A percentile compares a stretch with the other conserved stretches of the same genome.
These are phyloP conservation scores for Nomada fabriciana DNA, from an alignment of 2,888 invertebrate species.

Conservation along the genomic window DNA sequence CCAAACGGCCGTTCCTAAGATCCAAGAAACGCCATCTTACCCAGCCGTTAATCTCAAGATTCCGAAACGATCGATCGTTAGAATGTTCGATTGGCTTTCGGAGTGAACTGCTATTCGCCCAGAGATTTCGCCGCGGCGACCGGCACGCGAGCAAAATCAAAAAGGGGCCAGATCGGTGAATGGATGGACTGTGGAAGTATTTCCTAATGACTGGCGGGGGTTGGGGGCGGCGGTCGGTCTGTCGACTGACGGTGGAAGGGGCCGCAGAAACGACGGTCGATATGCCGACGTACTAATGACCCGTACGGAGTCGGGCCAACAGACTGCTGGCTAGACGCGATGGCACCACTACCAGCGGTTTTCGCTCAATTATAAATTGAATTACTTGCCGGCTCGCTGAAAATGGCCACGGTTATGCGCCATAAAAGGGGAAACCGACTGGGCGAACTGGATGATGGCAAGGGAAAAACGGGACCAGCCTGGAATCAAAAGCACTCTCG, in stretches of 20 bases:
- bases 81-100: slow-evolving; percentile 11
- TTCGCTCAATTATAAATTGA: slow-evolving; percentile 83
- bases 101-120: neutral
- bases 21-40: slow-evolving; percentile 11
- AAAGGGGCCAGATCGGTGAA: slow-evolving; percentile 70
- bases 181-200: slow-evolving; percentile 80
- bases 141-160: slow-evolving; percentile 51
- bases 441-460: slow-evolving; percentile 47
- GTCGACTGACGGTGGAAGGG: slow-evolving; percentile 42
- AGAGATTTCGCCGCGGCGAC: neutral
- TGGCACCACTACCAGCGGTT: slow-evolving; percentile 80
- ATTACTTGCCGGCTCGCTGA: slow-evolving; percentile 75
- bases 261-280: slow-evolving; percentile 77
- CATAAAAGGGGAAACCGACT: slow-evolving; percentile 70
- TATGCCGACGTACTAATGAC: slow-evolving; percentile 83
- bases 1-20: neutral
- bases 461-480: slow-evolving; percentile 21
- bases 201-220: slow-evolving; percentile 80
- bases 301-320: slow-evolving; percentile 80
- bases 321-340: slow-evolving; percentile 82
- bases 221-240: slow-evolving; percentile 51
- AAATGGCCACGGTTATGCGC: slow-evolving; percentile 75
- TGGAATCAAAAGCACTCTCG: slow-evolving; percentile 29
- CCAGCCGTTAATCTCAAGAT: neutral
- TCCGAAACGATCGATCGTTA: slow-evolving; percentile 9